Base-by-base conservation (phyloP, 1,140 invertebrate species). In the Drosophila burlai region DNA sequence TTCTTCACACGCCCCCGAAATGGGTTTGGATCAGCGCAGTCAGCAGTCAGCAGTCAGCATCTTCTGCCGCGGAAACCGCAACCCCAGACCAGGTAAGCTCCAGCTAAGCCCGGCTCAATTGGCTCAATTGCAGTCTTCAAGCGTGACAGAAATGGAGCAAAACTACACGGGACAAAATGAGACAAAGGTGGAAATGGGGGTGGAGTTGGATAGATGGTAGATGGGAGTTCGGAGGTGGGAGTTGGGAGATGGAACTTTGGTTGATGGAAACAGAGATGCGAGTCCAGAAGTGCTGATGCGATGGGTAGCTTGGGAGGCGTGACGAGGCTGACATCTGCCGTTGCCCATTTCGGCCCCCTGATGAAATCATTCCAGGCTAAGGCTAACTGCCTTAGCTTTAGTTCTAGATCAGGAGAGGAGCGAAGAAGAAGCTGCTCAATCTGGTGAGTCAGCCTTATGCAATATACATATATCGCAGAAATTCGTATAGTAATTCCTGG, bases 81-180 rank as follows among this genome's bases (percentile, higher is more conserved):
- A 89, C 80, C 38, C 45, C 15, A n/a, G 16, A n/a, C 18, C n/a
- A 16, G 50, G 29, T 52, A 52, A 54, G 31, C 52, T 1, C 13
- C 2, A 31, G 54, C 54, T 57, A 57, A 57, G 54, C 38, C 63
- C 79, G 74, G 57, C 64, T 79, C 84, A 89, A 84, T 89, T 89
- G 84, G 84, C 84, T 89, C 84, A 89, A 89, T 89, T 89, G 85
- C 85, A 81, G 84, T 89, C 85, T 84, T 89, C 81, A 89, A 90
- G 84, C 84, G 85, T 89, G 84, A 89, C 84, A 89, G 84, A 89
- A 87, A 87, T 87, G 81, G 83, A 87, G 84, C 84, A 79, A 79
- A 79, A 79, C 76, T 79, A 89, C 80, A 85, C 68, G 76, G 71
- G 50, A 79, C 69, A 79, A 80, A 60, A 63, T 67, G 50, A 68